These are phyloP conservation scores for Harpalus rufipes DNA, from an alignment of 2,888 invertebrate genomes.

Conservation along the genomic window DNA sequence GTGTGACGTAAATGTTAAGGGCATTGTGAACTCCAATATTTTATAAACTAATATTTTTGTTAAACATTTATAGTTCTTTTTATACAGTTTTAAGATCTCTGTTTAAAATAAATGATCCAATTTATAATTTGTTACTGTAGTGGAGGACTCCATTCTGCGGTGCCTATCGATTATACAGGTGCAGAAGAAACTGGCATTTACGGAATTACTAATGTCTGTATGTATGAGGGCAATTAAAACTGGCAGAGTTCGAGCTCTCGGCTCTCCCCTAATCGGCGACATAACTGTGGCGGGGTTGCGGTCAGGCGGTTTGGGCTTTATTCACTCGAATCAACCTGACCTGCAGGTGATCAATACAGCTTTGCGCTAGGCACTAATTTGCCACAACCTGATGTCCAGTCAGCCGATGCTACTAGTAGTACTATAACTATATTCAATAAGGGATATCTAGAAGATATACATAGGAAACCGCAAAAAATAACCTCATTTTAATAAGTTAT, in stretches of 20 bases:
- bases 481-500: constrained; percentile 9
- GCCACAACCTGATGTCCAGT: constrained; percentile 55
- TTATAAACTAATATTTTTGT: no score
- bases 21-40: no score
- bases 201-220: neutral
- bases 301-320: constrained; percentile 61
- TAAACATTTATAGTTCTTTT: no score
- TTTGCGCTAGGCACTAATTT: constrained; percentile 63
- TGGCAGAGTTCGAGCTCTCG: neutral
- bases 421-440: constrained; percentile 43
- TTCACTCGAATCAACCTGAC: constrained; percentile 63
- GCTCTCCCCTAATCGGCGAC: constrained; percentile 44
- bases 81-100: no score
- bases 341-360: constrained; percentile 67
- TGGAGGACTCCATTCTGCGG: neutral
- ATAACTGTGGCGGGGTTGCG: constrained; percentile 58
- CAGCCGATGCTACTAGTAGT: constrained; percentile 4
- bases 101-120: neutral
- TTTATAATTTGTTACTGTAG: neutral
- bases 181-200: neutral
- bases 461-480: neutral
- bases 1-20: no score
- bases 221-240: constrained; percentile 27
- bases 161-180: neutral
- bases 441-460: neutral